phyloP scores from a whole-genome alignment of 1,140 invertebrate genomes.

The Frieseomelitta varia region DNA sequence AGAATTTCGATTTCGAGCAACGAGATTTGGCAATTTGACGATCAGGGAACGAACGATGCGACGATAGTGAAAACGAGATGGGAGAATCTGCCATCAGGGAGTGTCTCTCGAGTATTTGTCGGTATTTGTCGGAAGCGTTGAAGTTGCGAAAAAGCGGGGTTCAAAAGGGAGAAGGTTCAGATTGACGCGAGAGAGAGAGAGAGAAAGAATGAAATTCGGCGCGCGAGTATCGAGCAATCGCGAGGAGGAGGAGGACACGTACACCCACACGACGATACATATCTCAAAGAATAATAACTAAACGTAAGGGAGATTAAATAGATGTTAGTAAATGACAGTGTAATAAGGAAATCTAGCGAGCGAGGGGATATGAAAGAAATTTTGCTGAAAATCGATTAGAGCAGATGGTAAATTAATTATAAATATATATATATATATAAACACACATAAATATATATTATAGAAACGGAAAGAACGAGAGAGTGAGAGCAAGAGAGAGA shows the following conservation, averaged over 20 bases:
- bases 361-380: slow-evolving; percentile 4
- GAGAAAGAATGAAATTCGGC: not conserved
- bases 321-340: slow-evolving; percentile 62
- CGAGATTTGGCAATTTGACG: not conserved
- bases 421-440: slow-evolving; percentile 52
- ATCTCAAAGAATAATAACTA: slow-evolving; percentile 83
- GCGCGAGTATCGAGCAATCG: slow-evolving; percentile 42
- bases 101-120: not conserved
- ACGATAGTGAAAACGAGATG: not conserved
- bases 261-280: slow-evolving; percentile 81
- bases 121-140: not conserved
- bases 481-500: slow-evolving; percentile 15
- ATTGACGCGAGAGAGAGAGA: not conserved
- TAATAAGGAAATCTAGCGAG: slow-evolving; percentile 26
- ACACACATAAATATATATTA: slow-evolving; percentile 55
- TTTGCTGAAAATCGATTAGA: not conserved
- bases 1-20: slow-evolving; percentile 8
- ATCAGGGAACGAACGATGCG: not conserved
- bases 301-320: slow-evolving; percentile 77
- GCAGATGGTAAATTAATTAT: slow-evolving; percentile 62
- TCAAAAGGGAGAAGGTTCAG: not conserved
- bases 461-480: not conserved
- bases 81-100: not conserved
- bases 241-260: slow-evolving; percentile 46
- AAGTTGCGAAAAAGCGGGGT: not conserved